Percentiles rank a stretch among this genome's conserved stretches.
Conservation (phyloP, 2,113 vertebrate species). For the Copsychus sechellarum region DNA sequence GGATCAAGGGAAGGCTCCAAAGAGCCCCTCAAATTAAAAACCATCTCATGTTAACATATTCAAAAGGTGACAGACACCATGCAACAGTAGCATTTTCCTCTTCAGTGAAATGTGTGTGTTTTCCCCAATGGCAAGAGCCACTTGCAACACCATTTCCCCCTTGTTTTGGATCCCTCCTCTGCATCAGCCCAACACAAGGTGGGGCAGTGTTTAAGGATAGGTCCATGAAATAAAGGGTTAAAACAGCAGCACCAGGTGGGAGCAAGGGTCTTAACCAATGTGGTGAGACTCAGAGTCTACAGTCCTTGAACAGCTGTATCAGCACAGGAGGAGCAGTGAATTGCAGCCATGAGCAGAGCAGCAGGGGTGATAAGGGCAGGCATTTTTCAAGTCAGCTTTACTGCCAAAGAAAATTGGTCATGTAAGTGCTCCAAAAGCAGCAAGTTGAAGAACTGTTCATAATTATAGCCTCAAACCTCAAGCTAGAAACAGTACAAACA, state of each 20-base stretch:
- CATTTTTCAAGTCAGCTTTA: not conserved
- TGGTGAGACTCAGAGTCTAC: not conserved
- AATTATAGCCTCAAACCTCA: not conserved
- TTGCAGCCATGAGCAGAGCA: not conserved
- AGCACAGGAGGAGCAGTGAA: not conserved
- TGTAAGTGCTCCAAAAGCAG: not conserved
- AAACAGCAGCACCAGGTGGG: not conserved
- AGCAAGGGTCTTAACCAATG: not conserved
- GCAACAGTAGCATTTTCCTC: not conserved
- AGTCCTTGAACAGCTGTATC: not conserved
- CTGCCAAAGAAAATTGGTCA: not conserved
- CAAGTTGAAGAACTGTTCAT: not conserved
- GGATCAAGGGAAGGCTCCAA: not conserved
- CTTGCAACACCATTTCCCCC: not conserved
- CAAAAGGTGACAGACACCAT: not conserved
- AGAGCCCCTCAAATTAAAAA: not conserved
- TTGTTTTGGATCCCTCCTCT: not conserved
- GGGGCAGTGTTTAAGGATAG: accelerated
- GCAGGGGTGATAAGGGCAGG: not conserved
- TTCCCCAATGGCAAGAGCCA: not conserved
- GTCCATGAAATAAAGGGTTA: not conserved
- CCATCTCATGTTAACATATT: not conserved
- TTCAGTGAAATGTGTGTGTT: not conserved
- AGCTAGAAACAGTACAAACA: not conserved
- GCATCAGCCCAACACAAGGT: not conserved